phyloP scores from a whole-genome alignment of 2,888 invertebrate species.

The Cactoblastis cactorum region DNA sequence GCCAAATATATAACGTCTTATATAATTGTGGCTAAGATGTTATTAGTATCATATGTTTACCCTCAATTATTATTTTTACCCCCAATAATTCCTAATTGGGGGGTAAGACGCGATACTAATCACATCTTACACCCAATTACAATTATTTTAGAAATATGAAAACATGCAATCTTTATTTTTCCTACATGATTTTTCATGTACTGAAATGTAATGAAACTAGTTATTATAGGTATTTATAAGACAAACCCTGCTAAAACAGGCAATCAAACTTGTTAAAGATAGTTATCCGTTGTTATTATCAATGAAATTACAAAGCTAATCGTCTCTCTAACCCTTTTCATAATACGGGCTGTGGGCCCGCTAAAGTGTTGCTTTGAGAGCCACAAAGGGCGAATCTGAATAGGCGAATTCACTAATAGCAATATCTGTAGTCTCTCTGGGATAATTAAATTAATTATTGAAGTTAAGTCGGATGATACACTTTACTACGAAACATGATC shows the following conservation, averaged over 20 bases:
- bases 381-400: slow-evolving; percentile 12
- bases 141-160: too few relatives aligned
- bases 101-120: too few relatives aligned
- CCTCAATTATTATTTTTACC: too few relatives aligned
- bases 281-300: neutral
- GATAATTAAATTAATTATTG: slow-evolving; percentile 14
- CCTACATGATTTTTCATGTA: too few relatives aligned
- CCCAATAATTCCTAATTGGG: too few relatives aligned
- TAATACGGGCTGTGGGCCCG: slow-evolving; percentile 7
- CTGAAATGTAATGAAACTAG: too few relatives aligned
- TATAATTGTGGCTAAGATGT: too few relatives aligned
- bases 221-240: too few relatives aligned
- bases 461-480: neutral
- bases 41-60: too few relatives aligned
- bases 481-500: neutral
- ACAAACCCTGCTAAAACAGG: neutral
- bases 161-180: too few relatives aligned
- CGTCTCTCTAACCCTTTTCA: slow-evolving; percentile 3
- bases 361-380: slow-evolving; percentile 10
- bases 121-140: too few relatives aligned
- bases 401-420: slow-evolving; percentile 7
- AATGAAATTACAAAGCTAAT: slow-evolving; percentile 4
- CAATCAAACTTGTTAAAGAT: neutral
- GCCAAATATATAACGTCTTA: too few relatives aligned
- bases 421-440: slow-evolving; percentile 11